Percentiles rank a stretch among this genome's conserved stretches.
Evolutionary conservation across 2,888 invertebrate species (phyloP).

Genomic region (Drosophila neoperkinsi): DNA sequence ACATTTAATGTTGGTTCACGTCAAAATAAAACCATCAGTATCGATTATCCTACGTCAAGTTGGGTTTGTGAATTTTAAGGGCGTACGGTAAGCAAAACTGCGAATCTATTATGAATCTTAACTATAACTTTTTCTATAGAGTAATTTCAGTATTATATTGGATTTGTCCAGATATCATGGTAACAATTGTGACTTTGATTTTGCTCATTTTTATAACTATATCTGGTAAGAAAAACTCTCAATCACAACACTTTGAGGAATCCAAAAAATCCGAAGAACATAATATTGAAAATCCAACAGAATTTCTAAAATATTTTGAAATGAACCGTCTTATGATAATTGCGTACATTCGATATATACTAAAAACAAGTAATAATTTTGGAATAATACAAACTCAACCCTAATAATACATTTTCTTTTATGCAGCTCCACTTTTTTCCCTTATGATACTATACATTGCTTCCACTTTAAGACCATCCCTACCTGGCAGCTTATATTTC

Average conservation of each 20-base stretch:
- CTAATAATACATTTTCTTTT: neutral
- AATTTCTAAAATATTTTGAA: slow-evolving; percentile 27
- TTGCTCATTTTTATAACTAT: slow-evolving; percentile 34
- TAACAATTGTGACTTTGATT: slow-evolving; percentile 27
- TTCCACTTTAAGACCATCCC: slow-evolving; percentile 90
- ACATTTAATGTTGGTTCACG: slow-evolving; percentile 13
- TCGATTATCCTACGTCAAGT: slow-evolving; percentile 39
- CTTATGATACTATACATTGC: slow-evolving; percentile 55
- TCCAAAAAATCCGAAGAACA: no score
- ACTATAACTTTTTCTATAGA: slow-evolving; percentile 15
- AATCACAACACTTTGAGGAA: neutral
- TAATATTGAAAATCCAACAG: neutral
- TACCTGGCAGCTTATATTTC: slow-evolving; percentile 93
- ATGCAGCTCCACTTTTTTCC: slow-evolving; percentile 60
- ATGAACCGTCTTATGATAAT: slow-evolving; percentile 60
- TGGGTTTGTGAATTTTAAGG: slow-evolving; percentile 48
- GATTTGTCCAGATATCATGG: slow-evolving; percentile 54
- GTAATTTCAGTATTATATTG: slow-evolving; percentile 43
- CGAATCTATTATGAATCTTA: neutral
- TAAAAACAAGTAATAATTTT: slow-evolving; percentile 51
- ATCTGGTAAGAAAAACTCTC: slow-evolving; percentile 12
- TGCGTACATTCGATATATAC: slow-evolving; percentile 51
- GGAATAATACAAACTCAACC: neutral
- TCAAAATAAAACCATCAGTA: neutral
- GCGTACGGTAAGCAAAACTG: slow-evolving; percentile 31